Percentiles rank a stretch among this genome's conserved stretches.
Conservation (phyloP, 2,113 vertebrate species). For the Archocentrus centrarchus region DNA sequence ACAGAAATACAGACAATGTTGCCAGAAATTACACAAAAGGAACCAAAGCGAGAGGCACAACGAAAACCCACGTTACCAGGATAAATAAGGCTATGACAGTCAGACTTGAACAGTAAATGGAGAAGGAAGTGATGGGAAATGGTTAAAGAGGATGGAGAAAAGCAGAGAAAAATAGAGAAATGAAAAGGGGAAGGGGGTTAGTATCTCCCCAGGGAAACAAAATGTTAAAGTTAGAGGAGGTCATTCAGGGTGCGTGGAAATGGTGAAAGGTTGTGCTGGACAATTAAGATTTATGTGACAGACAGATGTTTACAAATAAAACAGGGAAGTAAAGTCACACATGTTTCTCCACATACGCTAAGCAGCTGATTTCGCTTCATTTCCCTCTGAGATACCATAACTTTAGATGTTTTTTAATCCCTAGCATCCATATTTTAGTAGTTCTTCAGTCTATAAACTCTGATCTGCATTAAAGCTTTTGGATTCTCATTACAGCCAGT, state of each 20-base stretch:
- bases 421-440: neutral
- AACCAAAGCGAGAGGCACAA: constrained; percentile 18
- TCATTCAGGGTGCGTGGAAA: constrained; percentile 53
- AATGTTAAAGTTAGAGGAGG: constrained; percentile 32
- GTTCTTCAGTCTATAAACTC: neutral
- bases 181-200: constrained; percentile 2
- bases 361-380: too few relatives aligned
- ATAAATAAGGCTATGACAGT: constrained; percentile 42
- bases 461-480: neutral
- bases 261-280: constrained; percentile 37
- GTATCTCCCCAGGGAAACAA: constrained; percentile 37
- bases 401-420: neutral
- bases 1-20: constrained; percentile 15
- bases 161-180: neutral
- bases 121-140: constrained; percentile 6
- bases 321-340: neutral
- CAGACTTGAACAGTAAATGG: neutral
- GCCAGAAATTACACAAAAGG: constrained; percentile 34
- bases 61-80: constrained; percentile 18
- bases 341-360: neutral
- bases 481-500: neutral
- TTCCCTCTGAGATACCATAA: neutral
- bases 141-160: neutral
- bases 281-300: constrained; percentile 40
- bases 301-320: constrained; percentile 6